Conservation (phyloP, 1,140 invertebrate species). For the Geopemphigus sp. region DNA sequence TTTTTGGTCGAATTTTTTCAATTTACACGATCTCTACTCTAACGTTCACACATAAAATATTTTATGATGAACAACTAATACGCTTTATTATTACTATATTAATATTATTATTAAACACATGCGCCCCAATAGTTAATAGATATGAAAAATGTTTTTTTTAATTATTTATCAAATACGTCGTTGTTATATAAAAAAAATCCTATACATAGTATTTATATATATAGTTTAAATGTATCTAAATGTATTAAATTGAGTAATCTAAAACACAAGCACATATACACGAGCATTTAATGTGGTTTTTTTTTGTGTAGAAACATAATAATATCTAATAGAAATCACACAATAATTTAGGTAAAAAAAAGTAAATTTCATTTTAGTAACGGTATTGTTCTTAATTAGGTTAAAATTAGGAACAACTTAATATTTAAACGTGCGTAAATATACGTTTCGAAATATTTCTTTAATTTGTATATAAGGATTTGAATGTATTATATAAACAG, state of each 20-base stretch:
- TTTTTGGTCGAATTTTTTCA: slow-evolving; percentile 22
- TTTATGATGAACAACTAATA: background rate
- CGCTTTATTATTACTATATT: too few species aligned
- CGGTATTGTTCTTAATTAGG: background rate
- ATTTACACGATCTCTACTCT: slow-evolving; percentile 19
- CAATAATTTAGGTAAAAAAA: background rate
- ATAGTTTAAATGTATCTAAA: background rate
- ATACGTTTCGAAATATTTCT: background rate
- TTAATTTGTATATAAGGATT: background rate
- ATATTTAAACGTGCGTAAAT: background rate
- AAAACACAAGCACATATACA: background rate
- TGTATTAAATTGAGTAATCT: too few species aligned
- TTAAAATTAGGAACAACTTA: background rate
- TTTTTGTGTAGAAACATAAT: background rate
- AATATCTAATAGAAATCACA: background rate
- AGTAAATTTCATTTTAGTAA: background rate
- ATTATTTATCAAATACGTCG: slow-evolving; percentile 11
- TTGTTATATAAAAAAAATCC: slow-evolving; percentile 4
- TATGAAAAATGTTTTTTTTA: too few species aligned
- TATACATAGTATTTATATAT: background rate
- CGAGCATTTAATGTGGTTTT: background rate
- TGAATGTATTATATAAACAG: background rate
- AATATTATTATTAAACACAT: too few species aligned
- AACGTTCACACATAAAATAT: background rate
- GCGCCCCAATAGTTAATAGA: too few species aligned